Conservation (phyloP, 2,113 vertebrate genomes). For the Octodon degus region DNA sequence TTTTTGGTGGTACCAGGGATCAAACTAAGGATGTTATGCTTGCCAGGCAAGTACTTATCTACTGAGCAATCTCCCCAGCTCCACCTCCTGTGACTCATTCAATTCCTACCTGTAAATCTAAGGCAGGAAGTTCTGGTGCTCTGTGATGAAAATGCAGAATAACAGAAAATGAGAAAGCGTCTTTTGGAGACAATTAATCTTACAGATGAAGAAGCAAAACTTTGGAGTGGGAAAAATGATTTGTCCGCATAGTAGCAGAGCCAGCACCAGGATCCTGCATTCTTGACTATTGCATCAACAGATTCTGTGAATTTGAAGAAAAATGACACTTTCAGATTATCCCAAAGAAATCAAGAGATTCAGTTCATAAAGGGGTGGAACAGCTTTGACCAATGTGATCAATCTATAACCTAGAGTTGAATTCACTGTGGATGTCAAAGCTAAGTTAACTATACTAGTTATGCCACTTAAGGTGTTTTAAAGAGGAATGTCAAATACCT, state of each 20-base stretch:
- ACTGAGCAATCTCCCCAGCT: too few species aligned
- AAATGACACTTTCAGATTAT: conserved; percentile 32
- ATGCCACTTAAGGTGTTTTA: conserved; percentile 57
- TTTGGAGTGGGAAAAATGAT: conserved; percentile 3
- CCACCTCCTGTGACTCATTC: background rate
- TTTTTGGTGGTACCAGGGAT: too few species aligned
- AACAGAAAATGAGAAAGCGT: background rate
- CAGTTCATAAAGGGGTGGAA: conserved; percentile 11
- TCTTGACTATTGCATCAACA: background rate
- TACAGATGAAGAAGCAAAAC: conserved; percentile 34
- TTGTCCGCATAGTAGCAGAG: background rate
- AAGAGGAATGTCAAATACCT: conserved; percentile 61
- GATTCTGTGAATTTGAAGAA: conserved; percentile 18
- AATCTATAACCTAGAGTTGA: conserved; percentile 39
- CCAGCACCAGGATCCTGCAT: background rate
- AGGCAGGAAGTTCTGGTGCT: background rate
- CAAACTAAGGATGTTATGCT: too few species aligned
- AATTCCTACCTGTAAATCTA: background rate
- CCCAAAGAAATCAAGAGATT: background rate
- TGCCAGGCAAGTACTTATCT: too few species aligned
- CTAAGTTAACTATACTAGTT: background rate
- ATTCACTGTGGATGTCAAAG: conserved; percentile 47
- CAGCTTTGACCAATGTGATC: conserved; percentile 30
- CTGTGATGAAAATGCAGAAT: background rate
- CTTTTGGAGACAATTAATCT: conserved; percentile 16